These are phyloP conservation scores for Leptobrachium ailaonicum DNA, from an alignment of 2,113 vertebrate genomes.

Conservation along the genomic window DNA sequence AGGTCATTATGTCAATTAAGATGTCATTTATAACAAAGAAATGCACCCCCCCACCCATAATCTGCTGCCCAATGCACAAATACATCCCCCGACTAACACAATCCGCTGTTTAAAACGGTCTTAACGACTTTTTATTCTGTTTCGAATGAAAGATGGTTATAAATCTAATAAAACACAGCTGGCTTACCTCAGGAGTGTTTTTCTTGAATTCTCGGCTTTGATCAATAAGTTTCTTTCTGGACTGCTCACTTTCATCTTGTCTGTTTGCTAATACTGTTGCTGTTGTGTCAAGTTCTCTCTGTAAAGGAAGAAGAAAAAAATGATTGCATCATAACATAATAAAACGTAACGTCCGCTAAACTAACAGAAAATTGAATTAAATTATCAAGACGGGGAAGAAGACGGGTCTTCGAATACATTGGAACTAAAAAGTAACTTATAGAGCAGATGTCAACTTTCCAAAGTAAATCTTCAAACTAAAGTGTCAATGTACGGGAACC, in stretches of 20 bases:
- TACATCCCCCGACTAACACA: too few relatives aligned
- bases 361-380: background rate
- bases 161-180: background rate
- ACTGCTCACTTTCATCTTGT: constrained; percentile 98
- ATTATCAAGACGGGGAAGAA: background rate
- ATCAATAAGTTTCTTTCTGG: constrained; percentile 95
- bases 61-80: too few relatives aligned
- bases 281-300: constrained; percentile 96
- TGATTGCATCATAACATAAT: background rate
- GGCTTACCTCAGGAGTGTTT: constrained; percentile 96
- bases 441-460: background rate
- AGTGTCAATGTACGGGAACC: too few relatives aligned
- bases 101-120: too few relatives aligned
- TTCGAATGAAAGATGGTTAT: too few relatives aligned
- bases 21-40: too few relatives aligned
- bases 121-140: too few relatives aligned
- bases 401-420: too few relatives aligned
- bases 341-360: background rate
- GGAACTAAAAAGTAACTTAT: too few relatives aligned
- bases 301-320: constrained; percentile 51
- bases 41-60: too few relatives aligned
- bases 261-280: constrained; percentile 96
- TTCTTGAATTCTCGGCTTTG: constrained; percentile 99
- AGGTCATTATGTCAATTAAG: too few relatives aligned
- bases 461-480: too few relatives aligned